These are phyloP conservation scores for Brachypterus glaber DNA, from an alignment of 2,888 invertebrate species.

Conservation along the genomic window DNA sequence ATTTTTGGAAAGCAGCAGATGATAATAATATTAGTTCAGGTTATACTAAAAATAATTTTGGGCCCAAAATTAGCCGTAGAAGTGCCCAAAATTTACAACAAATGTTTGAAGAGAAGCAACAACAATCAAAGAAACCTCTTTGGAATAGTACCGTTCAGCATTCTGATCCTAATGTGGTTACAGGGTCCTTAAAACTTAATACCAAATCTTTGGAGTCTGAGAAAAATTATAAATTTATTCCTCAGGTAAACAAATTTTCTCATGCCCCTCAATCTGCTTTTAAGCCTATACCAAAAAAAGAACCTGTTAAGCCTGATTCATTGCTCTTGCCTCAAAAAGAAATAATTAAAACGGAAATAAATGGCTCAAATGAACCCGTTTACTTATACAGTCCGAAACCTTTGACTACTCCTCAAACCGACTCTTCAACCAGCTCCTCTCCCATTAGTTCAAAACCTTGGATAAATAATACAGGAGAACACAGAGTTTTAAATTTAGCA, in stretches of 20 bases:
- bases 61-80: conserved; percentile 37
- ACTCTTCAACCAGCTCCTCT: conserved; percentile 19
- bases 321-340: conserved; percentile 13
- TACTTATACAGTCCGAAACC: conserved; percentile 39
- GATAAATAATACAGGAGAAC: conserved; percentile 39
- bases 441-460: conserved; percentile 39
- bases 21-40: conserved; percentile 36
- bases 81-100: conserved; percentile 35
- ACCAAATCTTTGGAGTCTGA: conserved; percentile 22
- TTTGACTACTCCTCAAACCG: conserved; percentile 20
- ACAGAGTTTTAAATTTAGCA: conserved; percentile 45
- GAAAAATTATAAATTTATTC: conserved; percentile 42
- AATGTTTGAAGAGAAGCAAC: conserved; percentile 39
- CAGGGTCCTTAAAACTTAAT: conserved; percentile 36
- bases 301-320: not conserved
- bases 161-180: conserved; percentile 35
- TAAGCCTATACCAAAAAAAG: conserved; percentile 47
- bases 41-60: conserved; percentile 29
- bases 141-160: conserved; percentile 43
- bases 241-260: conserved; percentile 62
- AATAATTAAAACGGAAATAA: conserved; percentile 19
- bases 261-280: conserved; percentile 72
- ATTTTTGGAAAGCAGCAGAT: conserved; percentile 56
- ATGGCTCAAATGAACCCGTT: conserved; percentile 19
- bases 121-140: conserved; percentile 27